Percentiles rank a stretch among this genome's conserved stretches.
These are phyloP conservation scores for Imbricaverruca yamaguchii DNA, from an alignment of 2,888 invertebrate genomes.

Conservation along the genomic window DNA sequence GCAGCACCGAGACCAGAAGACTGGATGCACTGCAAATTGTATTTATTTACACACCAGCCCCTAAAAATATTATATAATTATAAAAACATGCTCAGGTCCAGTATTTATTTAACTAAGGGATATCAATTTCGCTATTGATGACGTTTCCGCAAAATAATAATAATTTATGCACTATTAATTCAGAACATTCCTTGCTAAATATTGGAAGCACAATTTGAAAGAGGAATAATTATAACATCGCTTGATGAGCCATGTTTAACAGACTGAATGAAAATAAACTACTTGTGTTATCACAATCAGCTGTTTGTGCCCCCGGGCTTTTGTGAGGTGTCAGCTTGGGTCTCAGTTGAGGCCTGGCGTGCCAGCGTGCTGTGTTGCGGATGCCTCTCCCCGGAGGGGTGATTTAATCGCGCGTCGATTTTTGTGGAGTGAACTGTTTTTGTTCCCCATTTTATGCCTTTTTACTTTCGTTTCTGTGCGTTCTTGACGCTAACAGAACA, in stretches of 20 bases:
- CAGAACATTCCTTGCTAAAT: neutral
- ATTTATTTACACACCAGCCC: too few species aligned
- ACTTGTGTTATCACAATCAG: neutral
- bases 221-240: neutral
- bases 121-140: too few species aligned
- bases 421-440: too few species aligned
- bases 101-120: too few species aligned
- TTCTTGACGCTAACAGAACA: too few species aligned
- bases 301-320: conserved; percentile 5
- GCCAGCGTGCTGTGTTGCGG: neutral
- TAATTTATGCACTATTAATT: neutral
- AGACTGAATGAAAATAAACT: neutral
- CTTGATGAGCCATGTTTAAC: too few species aligned
- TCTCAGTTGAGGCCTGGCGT: neutral
- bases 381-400: too few species aligned
- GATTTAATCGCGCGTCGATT: too few species aligned
- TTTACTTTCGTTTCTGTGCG: too few species aligned
- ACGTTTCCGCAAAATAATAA: too few species aligned
- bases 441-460: too few species aligned
- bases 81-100: neutral
- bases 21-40: neutral
- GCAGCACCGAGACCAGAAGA: too few species aligned
- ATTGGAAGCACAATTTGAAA: neutral
- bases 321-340: neutral
- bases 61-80: neutral